A percentile compares a stretch with the other conserved stretches of the same genome.
Conservation (phyloP, 1,140 invertebrate species). For the Cephus cinctus region DNA sequence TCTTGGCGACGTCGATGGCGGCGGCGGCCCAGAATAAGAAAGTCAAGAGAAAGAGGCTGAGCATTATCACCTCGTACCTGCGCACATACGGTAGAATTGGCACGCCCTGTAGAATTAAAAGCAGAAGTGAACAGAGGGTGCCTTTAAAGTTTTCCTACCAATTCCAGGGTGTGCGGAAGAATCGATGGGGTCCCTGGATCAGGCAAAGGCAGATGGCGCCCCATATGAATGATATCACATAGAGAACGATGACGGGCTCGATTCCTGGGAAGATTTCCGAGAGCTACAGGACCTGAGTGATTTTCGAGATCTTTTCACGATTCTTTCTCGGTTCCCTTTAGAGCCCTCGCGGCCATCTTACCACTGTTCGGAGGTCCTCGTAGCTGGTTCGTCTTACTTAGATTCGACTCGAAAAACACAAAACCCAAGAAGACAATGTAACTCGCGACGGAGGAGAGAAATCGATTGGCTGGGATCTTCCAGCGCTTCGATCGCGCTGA, state of each 20-base stretch:
- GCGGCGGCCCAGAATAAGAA: slow-evolving; percentile 58
- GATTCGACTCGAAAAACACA: slow-evolving; percentile 60
- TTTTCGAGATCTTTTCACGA: neutral
- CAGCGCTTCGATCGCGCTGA: slow-evolving; percentile 47
- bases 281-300: neutral
- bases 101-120: neutral
- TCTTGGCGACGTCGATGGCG: slow-evolving; percentile 45
- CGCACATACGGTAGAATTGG: neutral
- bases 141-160: slow-evolving; percentile 39
- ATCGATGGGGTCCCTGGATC: slow-evolving; percentile 53
- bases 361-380: slow-evolving; percentile 58
- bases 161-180: slow-evolving; percentile 57
- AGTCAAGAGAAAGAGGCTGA: slow-evolving; percentile 51
- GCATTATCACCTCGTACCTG: slow-evolving; percentile 51
- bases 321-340: no score
- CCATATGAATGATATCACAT: slow-evolving; percentile 51
- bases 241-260: slow-evolving; percentile 51
- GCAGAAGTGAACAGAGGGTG: neutral
- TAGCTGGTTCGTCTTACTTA: slow-evolving; percentile 56
- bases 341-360: no score
- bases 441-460: slow-evolving; percentile 61
- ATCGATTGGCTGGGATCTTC: slow-evolving; percentile 59
- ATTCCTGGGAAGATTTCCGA: slow-evolving; percentile 36
- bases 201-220: slow-evolving; percentile 54
- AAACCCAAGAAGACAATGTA: slow-evolving; percentile 64